Conservation (phyloP, 2,888 invertebrate genomes). For the Lagria hirta region DNA sequence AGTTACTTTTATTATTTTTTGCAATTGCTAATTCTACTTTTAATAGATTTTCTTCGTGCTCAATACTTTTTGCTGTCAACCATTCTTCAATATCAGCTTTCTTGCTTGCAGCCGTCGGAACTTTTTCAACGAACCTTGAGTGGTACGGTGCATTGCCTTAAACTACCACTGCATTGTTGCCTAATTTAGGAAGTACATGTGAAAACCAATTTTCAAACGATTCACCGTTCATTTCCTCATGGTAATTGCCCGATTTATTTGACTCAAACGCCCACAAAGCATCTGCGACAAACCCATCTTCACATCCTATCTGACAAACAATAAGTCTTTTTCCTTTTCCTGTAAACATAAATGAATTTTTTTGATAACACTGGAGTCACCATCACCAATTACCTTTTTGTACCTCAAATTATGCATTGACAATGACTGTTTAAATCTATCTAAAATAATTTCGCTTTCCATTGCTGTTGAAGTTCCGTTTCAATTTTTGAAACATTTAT, state of each 20-base stretch:
- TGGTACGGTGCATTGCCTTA: conserved; percentile 30
- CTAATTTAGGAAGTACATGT: conserved; percentile 21
- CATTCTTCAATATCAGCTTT: conserved; percentile 32
- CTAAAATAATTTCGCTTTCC: too few relatives aligned
- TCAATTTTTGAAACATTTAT: too few relatives aligned
- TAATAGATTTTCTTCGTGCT: conserved; percentile 29
- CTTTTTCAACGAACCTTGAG: conserved; percentile 20
- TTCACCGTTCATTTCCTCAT: conserved; percentile 22
- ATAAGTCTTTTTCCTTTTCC: conserved; percentile 24
- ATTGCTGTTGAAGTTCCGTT: too few relatives aligned
- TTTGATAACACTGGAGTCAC: too few relatives aligned
- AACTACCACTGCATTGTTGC: conserved; percentile 26
- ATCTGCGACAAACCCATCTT: conserved; percentile 27
- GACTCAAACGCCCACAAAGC: conserved; percentile 22
- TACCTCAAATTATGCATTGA: too few relatives aligned
- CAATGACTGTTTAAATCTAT: too few relatives aligned
- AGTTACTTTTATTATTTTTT: conserved; percentile 26
- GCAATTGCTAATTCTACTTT: conserved; percentile 34
- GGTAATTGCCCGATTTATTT: conserved; percentile 25
- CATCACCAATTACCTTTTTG: too few relatives aligned
- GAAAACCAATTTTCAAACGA: conserved; percentile 27
- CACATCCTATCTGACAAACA: conserved; percentile 26
- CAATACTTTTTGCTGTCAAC: conserved; percentile 32
- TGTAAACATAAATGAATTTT: too few relatives aligned
- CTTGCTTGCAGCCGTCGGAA: conserved; percentile 17